phyloP scores from a whole-genome alignment of 2,888 invertebrate genomes.

The Phania funesta region DNA sequence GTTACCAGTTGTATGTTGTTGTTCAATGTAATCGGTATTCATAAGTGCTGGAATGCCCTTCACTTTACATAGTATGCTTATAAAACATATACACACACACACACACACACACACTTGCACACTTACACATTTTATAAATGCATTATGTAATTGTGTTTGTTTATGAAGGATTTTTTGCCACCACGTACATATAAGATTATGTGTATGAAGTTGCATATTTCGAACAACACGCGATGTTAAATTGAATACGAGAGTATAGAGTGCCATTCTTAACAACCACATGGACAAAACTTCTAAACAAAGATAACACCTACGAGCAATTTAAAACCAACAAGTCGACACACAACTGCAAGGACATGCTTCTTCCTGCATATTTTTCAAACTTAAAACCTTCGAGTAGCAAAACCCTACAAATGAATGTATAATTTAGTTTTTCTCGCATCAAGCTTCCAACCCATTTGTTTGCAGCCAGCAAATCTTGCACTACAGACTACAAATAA shows the following conservation, averaged over 20 bases:
- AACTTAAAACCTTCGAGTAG: slow-evolving; percentile 24
- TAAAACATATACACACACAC: neutral
- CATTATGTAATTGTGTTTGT: neutral
- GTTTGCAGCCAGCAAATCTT: neutral
- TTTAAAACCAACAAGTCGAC: slow-evolving; percentile 38
- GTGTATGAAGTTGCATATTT: slow-evolving; percentile 1
- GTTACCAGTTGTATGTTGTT: slow-evolving; percentile 28
- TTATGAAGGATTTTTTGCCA: neutral
- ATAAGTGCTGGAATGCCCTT: slow-evolving; percentile 46
- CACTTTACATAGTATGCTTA: neutral
- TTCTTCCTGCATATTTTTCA: slow-evolving; percentile 5
- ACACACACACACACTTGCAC: neutral
- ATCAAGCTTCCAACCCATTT: neutral
- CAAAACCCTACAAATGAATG: slow-evolving; percentile 18
- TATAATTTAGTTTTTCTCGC: neutral
- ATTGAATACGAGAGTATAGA: slow-evolving; percentile 58
- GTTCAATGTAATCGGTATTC: slow-evolving; percentile 51
- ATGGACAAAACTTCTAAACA: slow-evolving; percentile 11
- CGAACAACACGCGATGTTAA: slow-evolving; percentile 47
- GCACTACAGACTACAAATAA: slow-evolving; percentile 35
- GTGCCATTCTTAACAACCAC: slow-evolving; percentile 8
- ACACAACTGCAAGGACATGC: neutral
- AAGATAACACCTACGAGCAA: slow-evolving; percentile 56
- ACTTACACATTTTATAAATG: neutral
- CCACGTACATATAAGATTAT: neutral